A percentile compares a stretch with the other conserved stretches of the same genome.
Conservation (phyloP, 2,113 vertebrate species). For the Oenanthe oenanthe region DNA sequence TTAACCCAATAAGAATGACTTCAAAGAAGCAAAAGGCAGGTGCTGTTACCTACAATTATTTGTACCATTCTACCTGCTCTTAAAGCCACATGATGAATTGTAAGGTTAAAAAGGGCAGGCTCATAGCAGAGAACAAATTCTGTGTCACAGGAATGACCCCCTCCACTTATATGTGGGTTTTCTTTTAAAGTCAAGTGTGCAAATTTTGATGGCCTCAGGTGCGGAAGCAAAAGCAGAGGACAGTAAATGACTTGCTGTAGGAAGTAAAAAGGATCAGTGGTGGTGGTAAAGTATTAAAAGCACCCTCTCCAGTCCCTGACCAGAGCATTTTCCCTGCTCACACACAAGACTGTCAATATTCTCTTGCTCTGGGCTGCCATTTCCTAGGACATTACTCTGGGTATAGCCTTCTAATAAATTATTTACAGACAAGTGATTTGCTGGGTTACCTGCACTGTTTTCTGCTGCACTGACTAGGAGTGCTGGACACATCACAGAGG, state of each 20-base stretch:
- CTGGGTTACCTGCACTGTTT: not conserved
- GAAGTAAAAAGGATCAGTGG: not conserved
- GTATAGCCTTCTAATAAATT: not conserved
- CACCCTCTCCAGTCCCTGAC: not conserved
- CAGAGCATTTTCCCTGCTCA: not conserved
- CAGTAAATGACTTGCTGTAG: not conserved
- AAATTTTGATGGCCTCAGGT: not conserved
- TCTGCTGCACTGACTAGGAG: not conserved
- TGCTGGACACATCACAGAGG: accelerated
- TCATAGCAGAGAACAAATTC: not conserved
- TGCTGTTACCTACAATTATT: not conserved
- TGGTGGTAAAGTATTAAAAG: not conserved
- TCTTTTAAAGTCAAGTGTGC: not conserved
- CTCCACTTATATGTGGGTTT: not conserved
- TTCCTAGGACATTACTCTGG: not conserved
- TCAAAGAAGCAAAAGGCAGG: not conserved
- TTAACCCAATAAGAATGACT: not conserved
- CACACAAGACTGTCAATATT: not conserved
- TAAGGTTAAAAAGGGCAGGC: not conserved
- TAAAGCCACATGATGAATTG: not conserved
- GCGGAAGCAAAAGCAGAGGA: not conserved
- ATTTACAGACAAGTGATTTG: slow-evolving; percentile 8
- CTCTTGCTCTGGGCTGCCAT: not conserved
- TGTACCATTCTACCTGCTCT: not conserved
- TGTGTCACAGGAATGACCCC: not conserved